Conservation (phyloP, 2,888 invertebrate species). For the Cheilosia scutellata region DNA sequence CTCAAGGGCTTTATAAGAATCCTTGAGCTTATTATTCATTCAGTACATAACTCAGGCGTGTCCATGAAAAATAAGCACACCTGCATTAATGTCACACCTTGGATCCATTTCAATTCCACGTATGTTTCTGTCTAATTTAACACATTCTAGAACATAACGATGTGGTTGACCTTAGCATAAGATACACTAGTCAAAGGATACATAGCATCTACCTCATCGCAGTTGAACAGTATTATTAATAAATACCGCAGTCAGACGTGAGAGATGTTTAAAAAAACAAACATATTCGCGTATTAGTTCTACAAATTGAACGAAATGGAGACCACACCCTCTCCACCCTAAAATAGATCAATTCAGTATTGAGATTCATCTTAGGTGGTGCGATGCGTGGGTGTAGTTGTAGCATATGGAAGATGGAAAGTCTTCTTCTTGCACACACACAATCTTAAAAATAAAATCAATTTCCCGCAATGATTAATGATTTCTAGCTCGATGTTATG, state of each 20-base stretch:
- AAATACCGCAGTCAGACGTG: neutral
- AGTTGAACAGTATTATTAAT: neutral
- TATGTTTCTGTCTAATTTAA: slow-evolving; percentile 44
- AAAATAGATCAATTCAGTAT: slow-evolving; percentile 60
- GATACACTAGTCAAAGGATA: slow-evolving; percentile 37
- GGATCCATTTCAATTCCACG: slow-evolving; percentile 44
- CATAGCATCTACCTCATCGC: neutral
- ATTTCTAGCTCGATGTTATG: slow-evolving; percentile 15
- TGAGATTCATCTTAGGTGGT: neutral
- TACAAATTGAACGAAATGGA: slow-evolving; percentile 31
- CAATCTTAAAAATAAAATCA: slow-evolving; percentile 25
- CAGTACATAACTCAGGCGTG: slow-evolving; percentile 12
- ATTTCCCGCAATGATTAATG: slow-evolving; percentile 45
- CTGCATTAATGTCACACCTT: slow-evolving; percentile 56
- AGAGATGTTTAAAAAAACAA: slow-evolving; percentile 19
- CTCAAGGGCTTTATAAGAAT: slow-evolving; percentile 9
- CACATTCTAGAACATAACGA: slow-evolving; percentile 55
- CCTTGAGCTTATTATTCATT: slow-evolving; percentile 45
- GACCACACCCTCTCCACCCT: slow-evolving; percentile 62
- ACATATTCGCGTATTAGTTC: slow-evolving; percentile 39
- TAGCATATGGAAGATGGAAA: slow-evolving; percentile 4
- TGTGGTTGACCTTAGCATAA: slow-evolving; percentile 60
- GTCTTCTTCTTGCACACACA: slow-evolving; percentile 6
- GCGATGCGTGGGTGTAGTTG: neutral
- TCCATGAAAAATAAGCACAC: slow-evolving; percentile 50